phyloP scores from a whole-genome alignment of 2,888 invertebrate species.

The Antheraea yamamai region DNA sequence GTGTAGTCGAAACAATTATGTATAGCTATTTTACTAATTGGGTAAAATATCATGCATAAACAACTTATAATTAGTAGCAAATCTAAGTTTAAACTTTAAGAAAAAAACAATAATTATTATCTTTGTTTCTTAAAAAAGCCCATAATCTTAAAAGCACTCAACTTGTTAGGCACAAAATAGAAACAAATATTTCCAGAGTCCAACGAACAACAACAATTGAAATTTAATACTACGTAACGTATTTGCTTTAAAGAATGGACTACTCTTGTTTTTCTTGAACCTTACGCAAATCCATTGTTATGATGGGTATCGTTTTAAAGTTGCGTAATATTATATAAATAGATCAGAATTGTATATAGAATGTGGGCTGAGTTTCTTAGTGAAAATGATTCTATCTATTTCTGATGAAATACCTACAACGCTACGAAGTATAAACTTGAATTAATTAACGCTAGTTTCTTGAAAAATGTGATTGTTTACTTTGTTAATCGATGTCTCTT shows the following conservation, averaged over 20 bases:
- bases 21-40: too few relatives aligned
- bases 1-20: too few relatives aligned
- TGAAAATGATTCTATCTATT: neutral
- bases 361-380: neutral
- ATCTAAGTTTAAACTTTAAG: too few relatives aligned
- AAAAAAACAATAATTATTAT: neutral
- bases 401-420: neutral
- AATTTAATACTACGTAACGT: conserved; percentile 27
- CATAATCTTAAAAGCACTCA: conserved; percentile 16
- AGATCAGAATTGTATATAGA: conserved; percentile 8
- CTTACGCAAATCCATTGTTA: conserved; percentile 18
- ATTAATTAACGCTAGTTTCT: neutral
- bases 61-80: too few relatives aligned
- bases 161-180: conserved; percentile 22
- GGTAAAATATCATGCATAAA: too few relatives aligned
- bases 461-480: too few relatives aligned
- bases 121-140: neutral
- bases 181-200: conserved; percentile 24
- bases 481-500: neutral
- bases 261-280: conserved; percentile 8
- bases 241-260: conserved; percentile 11
- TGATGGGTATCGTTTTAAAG: conserved; percentile 5
- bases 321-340: conserved; percentile 14
- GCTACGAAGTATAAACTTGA: neutral
- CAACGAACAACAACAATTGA: conserved; percentile 25